These are phyloP conservation scores for Albula goreensis DNA, from an alignment of 2,113 vertebrate species.

Conservation along the genomic window DNA sequence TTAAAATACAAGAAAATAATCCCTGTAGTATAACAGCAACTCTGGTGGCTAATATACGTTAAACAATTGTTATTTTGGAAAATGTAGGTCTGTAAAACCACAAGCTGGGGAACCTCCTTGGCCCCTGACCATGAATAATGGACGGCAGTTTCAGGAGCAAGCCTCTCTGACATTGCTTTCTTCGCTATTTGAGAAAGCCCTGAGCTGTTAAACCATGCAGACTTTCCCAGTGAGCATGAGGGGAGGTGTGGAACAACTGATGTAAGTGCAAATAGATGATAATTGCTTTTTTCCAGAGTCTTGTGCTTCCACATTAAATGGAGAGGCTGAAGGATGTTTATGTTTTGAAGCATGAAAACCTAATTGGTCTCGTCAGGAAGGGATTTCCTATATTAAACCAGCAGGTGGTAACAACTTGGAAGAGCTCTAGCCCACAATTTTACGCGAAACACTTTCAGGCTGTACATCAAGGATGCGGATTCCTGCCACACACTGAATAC, in stretches of 20 bases:
- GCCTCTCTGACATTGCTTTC: neutral
- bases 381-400: neutral
- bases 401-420: neutral
- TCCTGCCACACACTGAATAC: neutral
- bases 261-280: neutral
- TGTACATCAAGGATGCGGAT: neutral
- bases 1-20: neutral
- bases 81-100: slow-evolving; percentile 1
- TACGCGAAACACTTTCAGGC: neutral
- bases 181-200: neutral
- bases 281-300: neutral
- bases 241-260: neutral
- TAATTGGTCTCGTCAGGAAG: slow-evolving; percentile 2
- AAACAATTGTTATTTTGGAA: slow-evolving; percentile 29
- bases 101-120: slow-evolving; percentile 28
- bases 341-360: neutral
- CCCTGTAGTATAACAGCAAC: slow-evolving; percentile 1
- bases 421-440: neutral
- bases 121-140: slow-evolving; percentile 25
- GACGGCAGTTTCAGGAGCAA: slow-evolving; percentile 20
- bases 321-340: neutral
- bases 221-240: neutral
- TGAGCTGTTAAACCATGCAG: neutral
- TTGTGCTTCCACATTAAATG: neutral
- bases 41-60: slow-evolving; percentile 20